Evolutionary conservation across 2,113 vertebrate genomes (phyloP).

Genomic region (human (Homo sapiens)): DNA sequence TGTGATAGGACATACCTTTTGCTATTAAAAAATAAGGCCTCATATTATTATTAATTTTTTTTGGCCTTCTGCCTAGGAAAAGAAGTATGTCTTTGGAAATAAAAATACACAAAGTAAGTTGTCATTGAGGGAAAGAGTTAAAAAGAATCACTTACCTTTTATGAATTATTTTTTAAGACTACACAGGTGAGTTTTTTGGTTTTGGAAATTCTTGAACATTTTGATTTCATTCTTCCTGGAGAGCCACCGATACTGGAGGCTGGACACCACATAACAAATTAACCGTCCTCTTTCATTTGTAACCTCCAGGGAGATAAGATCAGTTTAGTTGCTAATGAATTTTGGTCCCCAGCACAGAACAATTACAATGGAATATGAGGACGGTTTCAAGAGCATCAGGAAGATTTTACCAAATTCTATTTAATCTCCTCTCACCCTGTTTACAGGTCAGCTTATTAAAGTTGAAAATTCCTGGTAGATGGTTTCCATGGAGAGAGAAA

Average conservation of each 20-base stretch:
- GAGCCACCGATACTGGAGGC: not conserved
- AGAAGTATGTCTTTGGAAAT: not conserved
- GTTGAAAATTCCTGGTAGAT: not conserved
- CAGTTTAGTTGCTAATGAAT: constrained; percentile 74
- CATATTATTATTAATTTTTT: not conserved
- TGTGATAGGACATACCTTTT: not conserved
- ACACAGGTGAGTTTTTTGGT: not conserved
- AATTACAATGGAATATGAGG: constrained; percentile 60
- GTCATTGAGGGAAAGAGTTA: constrained; percentile 2
- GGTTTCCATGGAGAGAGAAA: not conserved
- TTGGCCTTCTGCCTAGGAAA: not conserved
- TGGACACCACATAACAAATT: not conserved
- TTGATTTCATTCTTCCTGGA: not conserved
- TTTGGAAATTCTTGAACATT: constrained; percentile 30
- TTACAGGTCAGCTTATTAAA: constrained; percentile 38
- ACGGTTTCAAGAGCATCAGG: constrained; percentile 44
- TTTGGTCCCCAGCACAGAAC: constrained; percentile 60
- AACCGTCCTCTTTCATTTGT: constrained; percentile 57
- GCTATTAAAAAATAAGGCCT: not conserved
- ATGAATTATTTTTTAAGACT: not conserved
- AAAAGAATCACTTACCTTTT: not conserved
- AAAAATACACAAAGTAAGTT: not conserved
- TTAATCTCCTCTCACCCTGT: not conserved
- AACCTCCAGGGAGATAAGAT: constrained; percentile 68
- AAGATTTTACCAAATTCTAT: not conserved